Conservation (phyloP, 2,113 vertebrate species). For the Columbina picui region DNA sequence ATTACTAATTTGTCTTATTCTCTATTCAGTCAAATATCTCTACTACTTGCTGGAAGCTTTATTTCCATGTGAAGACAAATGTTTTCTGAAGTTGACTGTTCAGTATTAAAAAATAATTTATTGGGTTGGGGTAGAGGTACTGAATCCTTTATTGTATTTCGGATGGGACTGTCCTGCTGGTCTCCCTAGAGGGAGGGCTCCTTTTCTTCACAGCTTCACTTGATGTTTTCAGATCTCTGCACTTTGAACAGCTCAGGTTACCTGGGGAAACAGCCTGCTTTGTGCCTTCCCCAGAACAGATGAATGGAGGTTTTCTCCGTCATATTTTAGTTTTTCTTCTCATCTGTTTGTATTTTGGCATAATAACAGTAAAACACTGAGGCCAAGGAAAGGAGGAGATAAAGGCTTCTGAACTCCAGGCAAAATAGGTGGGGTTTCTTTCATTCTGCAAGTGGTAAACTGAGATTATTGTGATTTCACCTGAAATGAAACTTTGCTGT, state of each 20-base stretch:
- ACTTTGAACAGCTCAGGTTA: neutral
- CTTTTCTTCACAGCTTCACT: neutral
- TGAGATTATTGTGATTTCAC: neutral
- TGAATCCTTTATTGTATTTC: neutral
- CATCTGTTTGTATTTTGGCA: neutral
- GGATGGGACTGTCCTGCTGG: neutral
- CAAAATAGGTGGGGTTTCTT: neutral
- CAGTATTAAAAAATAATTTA: neutral
- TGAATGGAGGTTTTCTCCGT: neutral
- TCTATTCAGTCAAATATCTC: neutral
- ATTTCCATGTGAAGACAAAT: neutral
- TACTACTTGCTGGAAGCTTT: neutral
- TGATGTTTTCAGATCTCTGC: neutral
- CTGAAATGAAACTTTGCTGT: neutral
- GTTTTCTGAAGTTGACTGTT: neutral
- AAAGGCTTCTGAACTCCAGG: neutral
- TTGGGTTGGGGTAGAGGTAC: neutral
- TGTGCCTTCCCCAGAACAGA: neutral
- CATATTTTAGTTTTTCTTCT: neutral
- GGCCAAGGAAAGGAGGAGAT: neutral
- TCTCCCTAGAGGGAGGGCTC: neutral
- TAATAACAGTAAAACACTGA: neutral
- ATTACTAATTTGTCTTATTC: neutral
- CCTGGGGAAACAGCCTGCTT: neutral
- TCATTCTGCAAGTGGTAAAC: neutral